A percentile compares a stretch with the other conserved stretches of the same genome.
phyloP scores from a whole-genome alignment of 2,113 vertebrate genomes.

The Todiramphus saurophagus region DNA sequence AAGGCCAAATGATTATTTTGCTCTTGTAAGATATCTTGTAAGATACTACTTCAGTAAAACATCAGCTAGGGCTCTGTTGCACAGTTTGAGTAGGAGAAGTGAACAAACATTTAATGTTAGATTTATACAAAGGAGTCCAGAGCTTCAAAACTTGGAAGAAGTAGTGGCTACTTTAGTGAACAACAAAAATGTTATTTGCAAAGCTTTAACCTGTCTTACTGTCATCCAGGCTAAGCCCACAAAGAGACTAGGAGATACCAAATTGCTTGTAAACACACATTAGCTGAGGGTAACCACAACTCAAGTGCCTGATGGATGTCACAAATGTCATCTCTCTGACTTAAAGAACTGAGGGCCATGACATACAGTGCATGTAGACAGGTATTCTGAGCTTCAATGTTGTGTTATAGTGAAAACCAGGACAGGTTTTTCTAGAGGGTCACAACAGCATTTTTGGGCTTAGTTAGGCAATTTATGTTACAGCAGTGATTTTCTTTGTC shows the following conservation, averaged over 20 bases:
- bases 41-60: not conserved
- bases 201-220: not conserved
- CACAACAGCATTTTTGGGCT: not conserved
- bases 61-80: not conserved
- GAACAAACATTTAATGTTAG: not conserved
- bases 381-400: not conserved
- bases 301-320: not conserved
- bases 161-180: not conserved
- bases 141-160: not conserved
- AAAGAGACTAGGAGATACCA: not conserved
- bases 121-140: not conserved
- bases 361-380: accelerated
- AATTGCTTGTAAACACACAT: not conserved
- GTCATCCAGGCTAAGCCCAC: not conserved
- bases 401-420: not conserved
- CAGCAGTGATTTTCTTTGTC: not conserved
- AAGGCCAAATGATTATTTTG: not conserved
- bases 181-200: not conserved
- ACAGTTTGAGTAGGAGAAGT: not conserved
- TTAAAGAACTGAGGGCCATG: not conserved
- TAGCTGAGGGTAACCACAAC: not conserved
- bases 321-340: not conserved
- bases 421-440: not conserved
- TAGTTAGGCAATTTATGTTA: not conserved
- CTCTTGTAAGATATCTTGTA: too few relatives aligned